Percentiles rank a stretch among this genome's conserved stretches.
Evolutionary conservation across 2,797 vertebrate species (phyloP).

Genomic region (Aratinga solstitialis): DNA sequence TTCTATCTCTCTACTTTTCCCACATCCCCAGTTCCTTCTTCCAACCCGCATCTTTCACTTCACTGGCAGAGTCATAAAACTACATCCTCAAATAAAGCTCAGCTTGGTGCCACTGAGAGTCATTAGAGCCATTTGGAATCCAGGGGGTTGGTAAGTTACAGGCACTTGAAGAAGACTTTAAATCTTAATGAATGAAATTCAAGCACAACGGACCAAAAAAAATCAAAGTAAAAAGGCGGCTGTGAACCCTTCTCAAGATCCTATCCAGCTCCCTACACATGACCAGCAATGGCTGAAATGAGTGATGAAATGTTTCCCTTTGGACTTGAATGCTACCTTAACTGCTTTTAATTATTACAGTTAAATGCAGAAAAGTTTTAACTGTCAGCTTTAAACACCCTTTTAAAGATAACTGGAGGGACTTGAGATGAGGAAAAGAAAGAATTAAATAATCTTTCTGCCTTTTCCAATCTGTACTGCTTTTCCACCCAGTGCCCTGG

Average conservation of each 20-base stretch:
- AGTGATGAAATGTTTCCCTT: background rate
- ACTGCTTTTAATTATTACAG: constrained; percentile 47
- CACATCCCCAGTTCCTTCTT: background rate
- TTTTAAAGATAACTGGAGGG: constrained; percentile 46
- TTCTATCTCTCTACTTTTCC: background rate
- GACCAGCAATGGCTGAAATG: background rate
- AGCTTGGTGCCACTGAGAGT: background rate
- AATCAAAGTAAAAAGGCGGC: background rate
- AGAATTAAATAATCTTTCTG: constrained; percentile 47
- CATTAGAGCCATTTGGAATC: background rate
- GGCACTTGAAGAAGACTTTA: background rate
- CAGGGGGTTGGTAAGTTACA: background rate
- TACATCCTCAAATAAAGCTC: background rate
- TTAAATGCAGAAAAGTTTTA: constrained; percentile 49
- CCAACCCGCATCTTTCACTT: background rate
- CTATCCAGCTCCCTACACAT: background rate
- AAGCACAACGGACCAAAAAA: background rate
- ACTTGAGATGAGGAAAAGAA: constrained; percentile 45
- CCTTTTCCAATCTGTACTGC: constrained; percentile 30
- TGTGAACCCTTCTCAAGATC: background rate
- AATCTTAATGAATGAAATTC: background rate
- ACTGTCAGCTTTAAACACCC: constrained; percentile 29
- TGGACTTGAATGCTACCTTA: background rate
- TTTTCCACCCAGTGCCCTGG: constrained; percentile 2
- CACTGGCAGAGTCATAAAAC: background rate